A percentile compares a stretch with the other conserved stretches of the same genome.
Conservation (phyloP, 2,888 invertebrate genomes). For the Carpatolechia fugitivella region DNA sequence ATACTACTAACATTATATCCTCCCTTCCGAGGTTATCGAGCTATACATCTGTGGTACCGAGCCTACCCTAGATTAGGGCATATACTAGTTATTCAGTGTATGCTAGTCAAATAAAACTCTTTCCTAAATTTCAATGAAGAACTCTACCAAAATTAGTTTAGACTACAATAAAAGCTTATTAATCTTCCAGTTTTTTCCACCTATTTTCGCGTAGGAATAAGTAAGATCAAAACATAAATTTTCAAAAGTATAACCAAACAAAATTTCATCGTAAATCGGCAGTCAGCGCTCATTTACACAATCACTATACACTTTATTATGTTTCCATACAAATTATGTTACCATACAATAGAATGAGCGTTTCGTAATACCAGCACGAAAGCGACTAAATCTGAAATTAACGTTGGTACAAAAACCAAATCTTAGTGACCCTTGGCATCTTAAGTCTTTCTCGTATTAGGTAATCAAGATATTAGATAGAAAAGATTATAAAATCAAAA, state of each 20-base stretch:
- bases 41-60: too few species aligned
- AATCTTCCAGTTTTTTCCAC: neutral
- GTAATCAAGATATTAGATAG: constrained; percentile 1
- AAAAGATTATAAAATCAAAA: too few species aligned
- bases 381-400: constrained; percentile 76
- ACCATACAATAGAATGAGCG: constrained; percentile 60
- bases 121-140: neutral
- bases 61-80: too few species aligned
- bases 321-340: constrained; percentile 19
- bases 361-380: constrained; percentile 70
- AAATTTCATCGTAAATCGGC: constrained; percentile 32
- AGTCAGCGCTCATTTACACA: constrained; percentile 59
- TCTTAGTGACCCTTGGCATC: constrained; percentile 26
- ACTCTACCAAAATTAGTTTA: neutral
- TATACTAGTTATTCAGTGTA: too few species aligned
- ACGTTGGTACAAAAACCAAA: constrained; percentile 61
- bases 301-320: constrained; percentile 62
- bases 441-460: neutral
- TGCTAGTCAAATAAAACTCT: too few species aligned
- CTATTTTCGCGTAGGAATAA: constrained; percentile 8
- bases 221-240: constrained; percentile 1
- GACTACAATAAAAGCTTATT: too few species aligned
- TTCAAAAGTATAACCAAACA: constrained; percentile 20
- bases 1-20: too few species aligned
- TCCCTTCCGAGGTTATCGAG: too few species aligned